Evolutionary conservation across 2,888 invertebrate species (phyloP).

Genomic region (Scaeva pyrastri): DNA sequence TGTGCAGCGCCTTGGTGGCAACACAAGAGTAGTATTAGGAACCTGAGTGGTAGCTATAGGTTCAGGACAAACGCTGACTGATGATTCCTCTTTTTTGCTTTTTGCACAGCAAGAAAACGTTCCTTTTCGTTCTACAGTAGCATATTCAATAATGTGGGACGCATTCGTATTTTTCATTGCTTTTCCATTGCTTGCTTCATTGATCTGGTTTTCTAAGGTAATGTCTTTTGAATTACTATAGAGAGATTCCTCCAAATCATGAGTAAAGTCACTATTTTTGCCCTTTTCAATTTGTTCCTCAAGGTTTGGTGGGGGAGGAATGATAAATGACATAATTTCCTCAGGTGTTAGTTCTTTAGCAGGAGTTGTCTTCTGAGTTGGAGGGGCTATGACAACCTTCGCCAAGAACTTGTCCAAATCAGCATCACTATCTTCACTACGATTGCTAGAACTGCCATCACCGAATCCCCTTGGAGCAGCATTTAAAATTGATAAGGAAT

Average conservation of each 20-base stretch:
- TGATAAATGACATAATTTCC: slow-evolving; percentile 93
- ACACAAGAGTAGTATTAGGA: slow-evolving; percentile 84
- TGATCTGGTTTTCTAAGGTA: slow-evolving; percentile 61
- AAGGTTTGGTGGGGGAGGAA: slow-evolving; percentile 90
- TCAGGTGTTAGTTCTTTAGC: slow-evolving; percentile 92
- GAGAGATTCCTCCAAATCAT: slow-evolving; percentile 78
- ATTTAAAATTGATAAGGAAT: slow-evolving; percentile 89
- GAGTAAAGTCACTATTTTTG: slow-evolving; percentile 61
- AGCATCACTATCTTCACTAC: slow-evolving; percentile 77
- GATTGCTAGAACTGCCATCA: slow-evolving; percentile 84
- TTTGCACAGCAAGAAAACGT: slow-evolving; percentile 90
- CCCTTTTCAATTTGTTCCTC: slow-evolving; percentile 81
- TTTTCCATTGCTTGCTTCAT: slow-evolving; percentile 4
- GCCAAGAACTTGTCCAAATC: slow-evolving; percentile 94
- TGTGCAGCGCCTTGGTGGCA: slow-evolving; percentile 87
- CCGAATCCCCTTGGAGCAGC: slow-evolving; percentile 91
- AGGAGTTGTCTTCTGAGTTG: slow-evolving; percentile 89
- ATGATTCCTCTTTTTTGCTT: slow-evolving; percentile 85
- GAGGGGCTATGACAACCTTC: slow-evolving; percentile 91
- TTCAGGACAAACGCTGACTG: slow-evolving; percentile 52
- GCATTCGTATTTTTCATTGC: slow-evolving; percentile 53
- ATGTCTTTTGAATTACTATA: slow-evolving; percentile 85
- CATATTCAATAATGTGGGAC: slow-evolving; percentile 88
- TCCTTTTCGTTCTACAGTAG: slow-evolving; percentile 89
- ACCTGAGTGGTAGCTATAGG: slow-evolving; percentile 79